Percentiles rank a stretch among this genome's conserved stretches.
Evolutionary conservation across 2,113 vertebrate genomes (phyloP).

Genomic region (Amphiprion ocellaris): DNA sequence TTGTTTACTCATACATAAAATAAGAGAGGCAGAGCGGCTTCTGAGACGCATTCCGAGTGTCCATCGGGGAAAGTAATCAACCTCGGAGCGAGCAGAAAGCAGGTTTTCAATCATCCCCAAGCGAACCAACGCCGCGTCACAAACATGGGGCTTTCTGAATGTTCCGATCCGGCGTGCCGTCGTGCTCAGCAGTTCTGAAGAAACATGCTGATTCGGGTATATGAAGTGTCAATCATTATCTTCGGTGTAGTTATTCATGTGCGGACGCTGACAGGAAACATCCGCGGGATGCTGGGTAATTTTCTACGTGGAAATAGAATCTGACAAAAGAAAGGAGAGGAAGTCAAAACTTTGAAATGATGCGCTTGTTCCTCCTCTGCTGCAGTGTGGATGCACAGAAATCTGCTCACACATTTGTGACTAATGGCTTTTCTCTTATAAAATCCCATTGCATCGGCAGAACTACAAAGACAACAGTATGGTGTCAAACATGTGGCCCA

Average conservation of each 20-base stretch:
- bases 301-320: slow-evolving; percentile 2
- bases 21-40: slow-evolving; percentile 13
- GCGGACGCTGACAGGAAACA: slow-evolving; percentile 10
- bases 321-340: not conserved
- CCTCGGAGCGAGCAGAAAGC: slow-evolving; percentile 20
- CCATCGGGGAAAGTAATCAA: slow-evolving; percentile 50
- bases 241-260: slow-evolving; percentile 21
- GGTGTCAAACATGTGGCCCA: too few relatives aligned
- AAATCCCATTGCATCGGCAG: not conserved
- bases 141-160: slow-evolving; percentile 1
- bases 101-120: slow-evolving; percentile 59
- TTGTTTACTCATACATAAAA: slow-evolving; percentile 56
- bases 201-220: slow-evolving; percentile 60
- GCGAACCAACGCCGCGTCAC: slow-evolving; percentile 24
- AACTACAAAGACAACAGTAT: too few relatives aligned
- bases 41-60: slow-evolving; percentile 18
- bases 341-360: not conserved
- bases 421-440: too few relatives aligned
- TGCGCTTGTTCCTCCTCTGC: not conserved
- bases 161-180: not conserved
- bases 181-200: slow-evolving; percentile 58
- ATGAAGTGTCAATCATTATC: slow-evolving; percentile 56
- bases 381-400: not conserved
- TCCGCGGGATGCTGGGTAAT: not conserved
- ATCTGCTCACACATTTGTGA: not conserved